Evolutionary conservation across 2,113 vertebrate species (phyloP), one percentile per base, ranked within the genome.

Genomic region (Rhizomys pruinosus): DNA sequence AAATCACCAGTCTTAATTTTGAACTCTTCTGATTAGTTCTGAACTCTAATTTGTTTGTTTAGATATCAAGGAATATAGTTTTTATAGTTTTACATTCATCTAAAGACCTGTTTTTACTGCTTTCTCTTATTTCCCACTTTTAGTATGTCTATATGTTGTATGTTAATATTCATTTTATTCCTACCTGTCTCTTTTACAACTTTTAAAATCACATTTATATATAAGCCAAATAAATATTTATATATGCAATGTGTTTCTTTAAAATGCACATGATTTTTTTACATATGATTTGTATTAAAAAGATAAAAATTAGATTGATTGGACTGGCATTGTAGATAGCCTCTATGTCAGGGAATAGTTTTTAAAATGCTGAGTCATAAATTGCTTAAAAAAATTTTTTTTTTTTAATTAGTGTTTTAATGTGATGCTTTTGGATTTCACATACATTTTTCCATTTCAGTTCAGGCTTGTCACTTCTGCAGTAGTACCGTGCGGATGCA

Each of bases 81-180:
- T 86, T 57, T 61, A 11, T 76, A 3, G 55, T 29, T n/a, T 72
- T 68, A 16, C 52, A 69, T 90, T n/a, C 4, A 81, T 42, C 13
- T 82, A 57, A 84, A 29, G 2, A 20, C 8, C 42, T 79, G 66
- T 39, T 84, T 76, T 63, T 59, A 27, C 82, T 86, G 76, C 12
- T 76, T 85, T 92, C 5, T 84, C 7, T 94, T 74, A 82, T 90
- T 76, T 88, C 20, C 29, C 34, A 25, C 61, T 69, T 52, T 82
- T 10, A 17, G 27, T 1, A 78, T 92, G 22, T 11, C 17, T 85
- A 1, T 44, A 25, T 61, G 6, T 1, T 89, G 68, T 81, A 61
- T 66, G 47, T 79, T 76, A 89, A 16, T 42, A 90, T 72, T 91
- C 2, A 39, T 19, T 71, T 17, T 66, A 89, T 66, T 90, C 87